Percentiles rank a stretch among this genome's conserved stretches.
phyloP scores from a whole-genome alignment of 2,113 vertebrate species.

The Xyrauchen texanus region DNA sequence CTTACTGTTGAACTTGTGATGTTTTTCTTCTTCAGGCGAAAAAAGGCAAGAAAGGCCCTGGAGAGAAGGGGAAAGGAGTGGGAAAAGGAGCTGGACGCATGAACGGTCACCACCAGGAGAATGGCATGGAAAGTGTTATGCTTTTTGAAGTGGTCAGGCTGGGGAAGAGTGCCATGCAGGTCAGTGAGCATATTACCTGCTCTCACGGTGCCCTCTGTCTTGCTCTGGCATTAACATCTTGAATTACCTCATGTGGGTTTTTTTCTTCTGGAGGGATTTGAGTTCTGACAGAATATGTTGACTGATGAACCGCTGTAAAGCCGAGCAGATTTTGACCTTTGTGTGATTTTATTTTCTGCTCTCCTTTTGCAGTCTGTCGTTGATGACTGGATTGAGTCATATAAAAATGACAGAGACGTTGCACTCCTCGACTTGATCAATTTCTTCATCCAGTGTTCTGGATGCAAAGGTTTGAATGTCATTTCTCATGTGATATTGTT shows the following conservation, averaged over 20 bases:
- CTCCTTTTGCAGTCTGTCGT: conserved; percentile 87
- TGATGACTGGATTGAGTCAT: conserved; percentile 99
- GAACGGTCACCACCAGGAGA: conserved; percentile 99
- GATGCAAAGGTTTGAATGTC: conserved; percentile 86
- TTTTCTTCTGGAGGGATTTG: background rate
- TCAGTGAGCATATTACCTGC: conserved; percentile 57
- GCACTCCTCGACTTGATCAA: conserved; percentile 98
- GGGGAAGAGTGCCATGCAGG: conserved; percentile 99
- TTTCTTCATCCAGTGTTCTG: conserved; percentile 99
- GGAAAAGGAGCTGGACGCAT: conserved; percentile 81
- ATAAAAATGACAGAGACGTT: conserved; percentile 96
- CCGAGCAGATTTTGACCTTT: conserved; percentile 5
- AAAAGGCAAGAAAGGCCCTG: conserved; percentile 90
- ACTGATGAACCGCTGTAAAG: background rate
- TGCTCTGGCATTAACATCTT: conserved; percentile 19
- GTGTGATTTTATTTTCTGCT: background rate
- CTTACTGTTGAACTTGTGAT: background rate
- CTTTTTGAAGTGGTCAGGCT: conserved; percentile 98
- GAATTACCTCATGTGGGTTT: conserved; percentile 17
- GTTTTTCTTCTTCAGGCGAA: conserved; percentile 70
- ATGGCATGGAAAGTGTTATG: conserved; percentile 99
- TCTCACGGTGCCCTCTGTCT: background rate
- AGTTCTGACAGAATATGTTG: conserved; percentile 7
- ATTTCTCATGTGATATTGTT: background rate
- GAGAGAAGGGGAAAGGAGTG: conserved; percentile 90